Percentiles rank a stretch among this genome's conserved stretches.
phyloP scores from a whole-genome alignment of 2,888 invertebrate genomes.

The Alviniconcha strummeri region DNA sequence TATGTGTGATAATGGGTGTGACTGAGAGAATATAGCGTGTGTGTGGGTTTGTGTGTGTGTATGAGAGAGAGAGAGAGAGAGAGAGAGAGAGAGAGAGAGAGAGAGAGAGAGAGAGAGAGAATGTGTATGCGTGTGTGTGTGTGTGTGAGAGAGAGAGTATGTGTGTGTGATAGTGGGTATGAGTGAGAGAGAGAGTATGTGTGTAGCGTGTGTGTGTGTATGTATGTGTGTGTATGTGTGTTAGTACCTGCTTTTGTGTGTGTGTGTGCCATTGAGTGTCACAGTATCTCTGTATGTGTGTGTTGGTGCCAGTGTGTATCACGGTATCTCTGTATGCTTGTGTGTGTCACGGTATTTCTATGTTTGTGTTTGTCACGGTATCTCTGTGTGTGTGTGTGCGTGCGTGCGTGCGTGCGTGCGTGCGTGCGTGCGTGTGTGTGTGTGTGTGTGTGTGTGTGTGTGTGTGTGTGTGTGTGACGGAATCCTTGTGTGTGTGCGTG shows the following conservation, averaged over 20 bases:
- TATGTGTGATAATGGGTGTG: no score
- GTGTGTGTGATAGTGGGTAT: background rate
- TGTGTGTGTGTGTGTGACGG: background rate
- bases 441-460: constrained; percentile 15
- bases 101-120: no score
- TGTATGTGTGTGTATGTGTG: background rate
- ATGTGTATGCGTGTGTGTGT: background rate
- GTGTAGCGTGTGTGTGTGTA: background rate
- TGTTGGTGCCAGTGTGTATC: background rate
- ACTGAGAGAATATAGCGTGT: no score
- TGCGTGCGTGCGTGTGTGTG: background rate
- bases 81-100: no score
- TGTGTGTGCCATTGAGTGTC: background rate
- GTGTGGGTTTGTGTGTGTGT: background rate
- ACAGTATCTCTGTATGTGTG: background rate
- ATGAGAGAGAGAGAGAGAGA: background rate
- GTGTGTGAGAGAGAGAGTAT: background rate
- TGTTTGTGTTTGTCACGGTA: background rate
- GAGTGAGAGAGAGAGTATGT: no score
- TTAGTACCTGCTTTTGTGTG: background rate
- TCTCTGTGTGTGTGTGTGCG: background rate
- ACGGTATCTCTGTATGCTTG: background rate
- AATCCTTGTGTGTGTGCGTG: no score
- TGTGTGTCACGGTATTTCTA: background rate
- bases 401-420: background rate